These are phyloP conservation scores for Limnothrissa miodon DNA, from an alignment of 2,113 vertebrate species.

Conservation along the genomic window DNA sequence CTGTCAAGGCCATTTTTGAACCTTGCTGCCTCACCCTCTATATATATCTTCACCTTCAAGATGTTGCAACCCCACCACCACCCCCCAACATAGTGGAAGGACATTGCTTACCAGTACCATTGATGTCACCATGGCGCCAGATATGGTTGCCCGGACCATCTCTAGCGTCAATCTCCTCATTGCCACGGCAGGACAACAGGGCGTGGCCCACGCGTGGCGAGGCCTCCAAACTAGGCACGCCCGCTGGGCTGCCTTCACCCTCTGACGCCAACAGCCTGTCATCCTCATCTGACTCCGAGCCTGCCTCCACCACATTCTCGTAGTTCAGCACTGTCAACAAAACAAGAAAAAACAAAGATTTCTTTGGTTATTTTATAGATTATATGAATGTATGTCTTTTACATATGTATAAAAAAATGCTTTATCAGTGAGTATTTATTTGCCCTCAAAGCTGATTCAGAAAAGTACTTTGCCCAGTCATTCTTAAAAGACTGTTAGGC, in stretches of 20 bases:
- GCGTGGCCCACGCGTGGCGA: constrained; percentile 83
- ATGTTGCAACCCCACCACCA: neutral
- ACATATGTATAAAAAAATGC: neutral
- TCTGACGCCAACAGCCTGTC: constrained; percentile 86
- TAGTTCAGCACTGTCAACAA: constrained; percentile 84
- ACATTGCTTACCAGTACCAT: constrained; percentile 78
- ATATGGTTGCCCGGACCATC: constrained; percentile 72
- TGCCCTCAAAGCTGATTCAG: neutral
- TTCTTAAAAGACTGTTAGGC: neutral
- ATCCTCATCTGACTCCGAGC: constrained; percentile 91
- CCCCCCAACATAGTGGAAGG: neutral
- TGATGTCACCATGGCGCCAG: constrained; percentile 83
- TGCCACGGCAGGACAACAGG: constrained; percentile 77
- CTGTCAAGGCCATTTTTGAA: constrained; percentile 9
- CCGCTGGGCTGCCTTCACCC: constrained; percentile 79
- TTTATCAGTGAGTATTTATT: neutral
- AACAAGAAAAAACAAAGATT: constrained; percentile 19
- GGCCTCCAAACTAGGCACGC: constrained; percentile 79
- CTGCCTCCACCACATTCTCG: constrained; percentile 88
- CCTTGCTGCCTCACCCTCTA: constrained; percentile 5
- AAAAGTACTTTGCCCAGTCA: neutral
- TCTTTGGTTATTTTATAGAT: neutral
- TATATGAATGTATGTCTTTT: too few species aligned
- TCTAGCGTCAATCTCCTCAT: constrained; percentile 78
- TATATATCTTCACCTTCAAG: constrained; percentile 19